Conservation (phyloP, 2,888 invertebrate species). For the Tubulanus polymorphus region DNA sequence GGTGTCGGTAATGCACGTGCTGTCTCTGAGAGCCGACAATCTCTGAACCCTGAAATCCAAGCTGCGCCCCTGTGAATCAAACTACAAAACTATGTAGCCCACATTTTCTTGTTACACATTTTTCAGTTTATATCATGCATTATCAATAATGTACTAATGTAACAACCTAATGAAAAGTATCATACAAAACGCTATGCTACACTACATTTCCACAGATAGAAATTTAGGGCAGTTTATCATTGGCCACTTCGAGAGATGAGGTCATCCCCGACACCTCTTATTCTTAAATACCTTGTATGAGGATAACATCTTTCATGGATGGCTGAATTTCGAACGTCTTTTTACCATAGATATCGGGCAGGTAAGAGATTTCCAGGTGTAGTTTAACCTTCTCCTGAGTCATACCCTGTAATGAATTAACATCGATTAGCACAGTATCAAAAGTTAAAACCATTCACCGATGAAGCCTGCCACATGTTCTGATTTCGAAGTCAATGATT, state of each 20-base stretch:
- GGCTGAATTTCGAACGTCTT: constrained; percentile 26
- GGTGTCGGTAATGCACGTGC: not conserved
- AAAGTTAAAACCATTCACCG: not conserved
- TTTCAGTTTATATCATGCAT: too few species aligned
- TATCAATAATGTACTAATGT: too few species aligned
- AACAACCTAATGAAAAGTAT: not conserved
- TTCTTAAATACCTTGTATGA: constrained; percentile 57
- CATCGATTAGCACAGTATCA: too few species aligned
- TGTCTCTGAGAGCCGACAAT: too few species aligned
- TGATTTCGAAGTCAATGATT: not conserved
- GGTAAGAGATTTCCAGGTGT: constrained; percentile 60
- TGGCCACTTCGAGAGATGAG: too few species aligned
- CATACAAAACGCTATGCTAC: too few species aligned
- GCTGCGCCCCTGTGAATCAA: too few species aligned
- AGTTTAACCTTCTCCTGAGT: constrained; percentile 59
- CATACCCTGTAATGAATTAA: constrained; percentile 61
- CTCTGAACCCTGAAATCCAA: too few species aligned
- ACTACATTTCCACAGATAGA: not conserved
- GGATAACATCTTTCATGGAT: constrained; percentile 59
- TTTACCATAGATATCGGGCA: constrained; percentile 52
- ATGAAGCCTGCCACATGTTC: not conserved
- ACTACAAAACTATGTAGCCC: too few species aligned
- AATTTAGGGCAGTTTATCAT: too few species aligned
- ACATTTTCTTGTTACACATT: too few species aligned
- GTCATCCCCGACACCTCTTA: too few species aligned